Base-by-base conservation (phyloP, 2,888 invertebrate species). In the Amphipoea oculea region DNA sequence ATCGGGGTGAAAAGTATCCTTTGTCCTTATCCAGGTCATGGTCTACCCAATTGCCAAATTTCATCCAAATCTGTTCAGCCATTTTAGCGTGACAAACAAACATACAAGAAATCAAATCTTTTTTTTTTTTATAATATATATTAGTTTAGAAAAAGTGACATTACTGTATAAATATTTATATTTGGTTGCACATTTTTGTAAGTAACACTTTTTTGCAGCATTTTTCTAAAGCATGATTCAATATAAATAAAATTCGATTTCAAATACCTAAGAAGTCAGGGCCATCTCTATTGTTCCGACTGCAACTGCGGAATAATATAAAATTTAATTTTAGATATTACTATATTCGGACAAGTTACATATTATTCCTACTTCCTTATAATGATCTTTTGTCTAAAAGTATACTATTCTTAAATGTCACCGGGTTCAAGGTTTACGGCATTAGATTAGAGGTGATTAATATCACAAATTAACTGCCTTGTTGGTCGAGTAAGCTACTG, bases 341-440 rank as follows among this genome's bases (percentile, higher is more conserved):
- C 63, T 29, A 66, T 54, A 63, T 42, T 68, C 40, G 5, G 11
- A 40, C 6, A 36, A 11, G 17, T 7, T 42, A 23, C 11, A 1
- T 73, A 63, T 29, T 73, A 63, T 29, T 57, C 17, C 29, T 29
- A 54, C 51, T 75, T 71, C 70, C 60, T 14, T 48, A 23, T 4
- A 29, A 23, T 60, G 20, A 57, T 40, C 14, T 36, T 76, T 63
- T 76, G 69, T 66, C 48, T 71, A 68, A 82, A 65, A 66, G 48
- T 81, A 63, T n/a, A 63, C 51, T 67, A 66, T 57, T 51, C 54
- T 71, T 68, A 78, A 84, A 86, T 86, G 84, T 81, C 88, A 87
- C 66, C 40, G 20, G 82, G 76, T 85, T 85, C 86, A 86, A 87
- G 82, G 88, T 79, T 71, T 51, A 66, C 65, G 17, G 68, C 48